Evolutionary conservation across 2,113 vertebrate species (phyloP).

Genomic region (Odontesthes bonariensis): DNA sequence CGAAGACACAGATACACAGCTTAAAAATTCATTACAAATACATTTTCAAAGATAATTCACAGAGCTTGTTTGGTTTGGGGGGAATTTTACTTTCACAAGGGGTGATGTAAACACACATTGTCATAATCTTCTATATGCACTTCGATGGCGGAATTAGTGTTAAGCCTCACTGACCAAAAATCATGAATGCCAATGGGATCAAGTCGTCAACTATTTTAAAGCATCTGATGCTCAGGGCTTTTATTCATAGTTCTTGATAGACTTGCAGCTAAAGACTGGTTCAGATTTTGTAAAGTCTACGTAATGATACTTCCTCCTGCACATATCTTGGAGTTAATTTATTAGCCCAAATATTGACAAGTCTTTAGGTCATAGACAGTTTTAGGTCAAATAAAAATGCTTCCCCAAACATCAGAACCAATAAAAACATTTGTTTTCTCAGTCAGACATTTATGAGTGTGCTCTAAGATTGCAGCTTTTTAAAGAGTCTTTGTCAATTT

Average conservation of each 20-base stretch:
- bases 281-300: neutral
- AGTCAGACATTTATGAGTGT: conserved; percentile 6
- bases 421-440: neutral
- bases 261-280: neutral
- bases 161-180: conserved; percentile 38
- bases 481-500: neutral
- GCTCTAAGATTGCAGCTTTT: conserved; percentile 12
- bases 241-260: conserved; percentile 8
- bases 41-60: conserved; percentile 31
- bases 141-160: conserved; percentile 11
- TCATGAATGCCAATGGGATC: conserved; percentile 41
- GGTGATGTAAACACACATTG: conserved; percentile 17
- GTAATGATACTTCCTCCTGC: neutral
- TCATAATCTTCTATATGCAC: conserved; percentile 6
- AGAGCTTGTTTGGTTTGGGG: conserved; percentile 11
- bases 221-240: conserved; percentile 18
- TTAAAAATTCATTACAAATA: conserved; percentile 22
- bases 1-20: conserved; percentile 28
- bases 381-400: neutral
- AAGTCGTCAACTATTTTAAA: conserved; percentile 42
- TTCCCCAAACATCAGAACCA: conserved; percentile 3
- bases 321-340: neutral
- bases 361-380: too few relatives aligned
- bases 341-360: neutral
- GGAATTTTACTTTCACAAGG: neutral